Base-by-base conservation (phyloP, 2,888 invertebrate genomes). In the Danaus chrysippus region DNA sequence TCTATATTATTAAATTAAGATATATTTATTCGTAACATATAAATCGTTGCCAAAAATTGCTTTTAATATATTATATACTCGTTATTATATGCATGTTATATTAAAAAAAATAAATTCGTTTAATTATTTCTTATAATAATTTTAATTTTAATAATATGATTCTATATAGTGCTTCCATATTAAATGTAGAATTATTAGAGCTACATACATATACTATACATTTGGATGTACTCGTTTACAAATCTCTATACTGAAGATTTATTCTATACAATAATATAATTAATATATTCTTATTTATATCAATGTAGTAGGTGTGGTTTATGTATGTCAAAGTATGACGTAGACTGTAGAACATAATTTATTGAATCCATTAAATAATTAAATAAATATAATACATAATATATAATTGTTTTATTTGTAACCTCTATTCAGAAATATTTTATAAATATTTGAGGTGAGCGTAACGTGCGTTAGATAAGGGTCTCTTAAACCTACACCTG, bases 281-380 rank as follows among this genome's bases (percentile, higher is more conserved):
- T 44, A n/a, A 15, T n/a, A 6, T 34, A 34, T 34, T 34, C 23
- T 5, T 34, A 34, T 55, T 55, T 46, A 12, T 41, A 34, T 43
- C 42, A 44, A 23, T n/a, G 46, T 12, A 54, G 41, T 54, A 59
- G 44, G 34, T 44, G 17, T 59, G 44, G 53, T 41, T 23, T 46
- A 42, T 13, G n/a, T 56, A 19, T 46, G 15, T n/a, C 53, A 13
- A 58, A 56, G 58, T 17, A 43, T 54, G 34, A 55, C 60, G 65
- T 65, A 60, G 58, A 49, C 54, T 59, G 12, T 57, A 62, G 54
- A 62, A 1, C 52, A 44, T 58, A 60, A 60, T 60, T 56, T 63
- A 65, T 63, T 60, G 57, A 65, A 53, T 56, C 60, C 65, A 62
- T 60, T 65, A 65, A 65, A 65, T 52, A 55, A 52, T 56, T 56